Conservation (phyloP, 1,140 invertebrate species). For the Branchinecta lindahli region DNA sequence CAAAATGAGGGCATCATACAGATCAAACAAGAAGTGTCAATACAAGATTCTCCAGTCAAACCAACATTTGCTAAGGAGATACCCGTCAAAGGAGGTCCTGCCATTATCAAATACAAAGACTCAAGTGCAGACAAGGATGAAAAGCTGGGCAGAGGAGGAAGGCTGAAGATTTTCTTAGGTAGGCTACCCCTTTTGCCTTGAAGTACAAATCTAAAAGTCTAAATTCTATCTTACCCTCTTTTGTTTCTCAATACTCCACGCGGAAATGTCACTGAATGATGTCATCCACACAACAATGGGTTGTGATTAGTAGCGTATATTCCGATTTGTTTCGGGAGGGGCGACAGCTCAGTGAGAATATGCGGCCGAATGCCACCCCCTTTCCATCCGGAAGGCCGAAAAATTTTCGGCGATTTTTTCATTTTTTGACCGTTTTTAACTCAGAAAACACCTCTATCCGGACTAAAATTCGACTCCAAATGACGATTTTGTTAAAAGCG, state of each 20-base stretch:
- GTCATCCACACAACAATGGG: neutral
- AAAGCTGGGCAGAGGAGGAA: neutral
- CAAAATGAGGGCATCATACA: neutral
- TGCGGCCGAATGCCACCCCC: too few species aligned
- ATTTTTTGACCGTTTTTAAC: neutral
- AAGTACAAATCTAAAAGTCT: neutral
- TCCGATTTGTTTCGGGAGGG: too few species aligned
- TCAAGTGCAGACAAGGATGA: neutral
- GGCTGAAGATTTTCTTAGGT: constrained; percentile 3
- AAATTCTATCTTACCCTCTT: neutral
- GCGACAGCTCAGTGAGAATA: too few species aligned
- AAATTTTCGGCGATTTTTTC: neutral
- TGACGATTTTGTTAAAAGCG: too few species aligned
- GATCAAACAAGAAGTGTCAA: neutral
- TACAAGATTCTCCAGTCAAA: neutral
- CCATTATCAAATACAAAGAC: neutral
- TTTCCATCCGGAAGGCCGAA: too few species aligned
- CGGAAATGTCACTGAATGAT: neutral
- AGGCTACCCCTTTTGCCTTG: neutral
- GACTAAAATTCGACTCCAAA: neutral
- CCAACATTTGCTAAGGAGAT: neutral
- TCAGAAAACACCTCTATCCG: neutral
- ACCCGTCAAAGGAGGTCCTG: neutral
- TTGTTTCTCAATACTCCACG: neutral
- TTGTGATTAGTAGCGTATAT: too few species aligned